phyloP scores from a whole-genome alignment of 2,888 invertebrate genomes.

The Gymnoscelis rufifasciata region DNA sequence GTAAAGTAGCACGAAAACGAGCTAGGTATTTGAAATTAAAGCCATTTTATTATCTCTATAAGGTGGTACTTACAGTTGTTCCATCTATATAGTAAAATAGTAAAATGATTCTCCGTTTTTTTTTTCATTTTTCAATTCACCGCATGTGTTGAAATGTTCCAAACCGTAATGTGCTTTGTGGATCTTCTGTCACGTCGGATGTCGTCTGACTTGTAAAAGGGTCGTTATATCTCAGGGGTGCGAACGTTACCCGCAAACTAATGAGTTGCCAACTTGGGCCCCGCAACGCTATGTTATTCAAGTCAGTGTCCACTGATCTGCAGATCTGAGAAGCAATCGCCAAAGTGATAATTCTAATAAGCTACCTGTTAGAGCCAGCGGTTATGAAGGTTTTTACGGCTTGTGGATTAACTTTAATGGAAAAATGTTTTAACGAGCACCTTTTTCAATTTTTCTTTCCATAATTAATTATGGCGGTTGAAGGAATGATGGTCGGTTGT shows the following conservation, averaged over 20 bases:
- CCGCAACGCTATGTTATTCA: constrained; percentile 27
- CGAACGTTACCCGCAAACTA: constrained; percentile 27
- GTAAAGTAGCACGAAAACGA: too few species aligned
- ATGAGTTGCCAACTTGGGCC: constrained; percentile 21
- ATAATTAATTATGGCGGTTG: neutral
- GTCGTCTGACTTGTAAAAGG: constrained; percentile 1
- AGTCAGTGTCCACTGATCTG: constrained; percentile 18
- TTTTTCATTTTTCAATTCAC: too few species aligned
- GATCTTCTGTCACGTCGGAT: neutral
- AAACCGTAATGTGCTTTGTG: neutral
- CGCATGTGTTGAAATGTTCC: neutral
- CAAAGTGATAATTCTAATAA: constrained; percentile 25
- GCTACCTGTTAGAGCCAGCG: constrained; percentile 24
- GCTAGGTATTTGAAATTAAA: too few species aligned
- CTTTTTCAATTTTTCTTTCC: constrained; percentile 5
- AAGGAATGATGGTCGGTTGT: too few species aligned
- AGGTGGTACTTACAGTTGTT: too few species aligned
- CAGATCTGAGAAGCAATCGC: constrained; percentile 23
- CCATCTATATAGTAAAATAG: too few species aligned
- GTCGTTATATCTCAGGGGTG: constrained; percentile 12
- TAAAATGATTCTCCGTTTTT: too few species aligned
- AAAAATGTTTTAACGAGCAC: constrained; percentile 15
- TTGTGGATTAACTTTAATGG: constrained; percentile 8
- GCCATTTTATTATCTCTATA: too few species aligned
- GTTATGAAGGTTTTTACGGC: constrained; percentile 15